Percentiles rank a stretch among this genome's conserved stretches.
These are phyloP conservation scores for Ophion costatus DNA, from an alignment of 2,888 invertebrate species.

Conservation along the genomic window DNA sequence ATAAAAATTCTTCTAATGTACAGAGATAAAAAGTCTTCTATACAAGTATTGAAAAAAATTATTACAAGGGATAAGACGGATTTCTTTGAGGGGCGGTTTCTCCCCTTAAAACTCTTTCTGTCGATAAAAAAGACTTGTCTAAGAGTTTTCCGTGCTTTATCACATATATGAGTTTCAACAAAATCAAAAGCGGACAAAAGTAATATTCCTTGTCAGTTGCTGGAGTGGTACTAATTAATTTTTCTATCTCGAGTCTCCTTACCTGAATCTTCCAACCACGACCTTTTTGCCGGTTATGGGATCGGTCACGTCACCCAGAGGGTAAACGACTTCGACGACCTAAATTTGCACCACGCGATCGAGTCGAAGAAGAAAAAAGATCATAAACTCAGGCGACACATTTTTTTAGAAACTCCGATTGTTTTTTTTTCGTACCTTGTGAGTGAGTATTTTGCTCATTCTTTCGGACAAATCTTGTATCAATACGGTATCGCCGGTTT, in stretches of 20 bases:
- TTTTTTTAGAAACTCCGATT: not conserved
- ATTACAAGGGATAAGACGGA: too few relatives aligned
- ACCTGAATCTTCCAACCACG: constrained; percentile 88
- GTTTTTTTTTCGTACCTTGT: constrained; percentile 84
- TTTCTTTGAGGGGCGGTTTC: too few relatives aligned
- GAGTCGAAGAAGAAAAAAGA: not conserved
- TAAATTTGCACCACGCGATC: constrained; percentile 49
- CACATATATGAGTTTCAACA: too few relatives aligned
- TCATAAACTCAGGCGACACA: not conserved
- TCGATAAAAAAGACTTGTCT: too few relatives aligned
- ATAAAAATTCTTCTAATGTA: too few relatives aligned
- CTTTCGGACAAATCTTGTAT: constrained; percentile 90
- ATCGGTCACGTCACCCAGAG: constrained; percentile 93
- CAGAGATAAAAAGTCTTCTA: too few relatives aligned
- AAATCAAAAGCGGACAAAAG: too few relatives aligned
- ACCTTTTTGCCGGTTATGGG: constrained; percentile 93
- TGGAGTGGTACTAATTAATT: too few relatives aligned
- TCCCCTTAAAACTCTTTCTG: too few relatives aligned
- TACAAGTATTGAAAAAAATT: too few relatives aligned
- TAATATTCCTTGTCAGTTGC: too few relatives aligned
- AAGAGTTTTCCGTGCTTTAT: too few relatives aligned
- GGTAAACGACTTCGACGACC: constrained; percentile 91
- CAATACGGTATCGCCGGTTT: constrained; percentile 93
- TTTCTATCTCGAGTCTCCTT: constrained; percentile 23
- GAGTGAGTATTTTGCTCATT: constrained; percentile 91